Evolutionary conservation across 1,140 invertebrate genomes (phyloP), one percentile per base, ranked within the genome.

Genomic region (Patella vulgata): DNA sequence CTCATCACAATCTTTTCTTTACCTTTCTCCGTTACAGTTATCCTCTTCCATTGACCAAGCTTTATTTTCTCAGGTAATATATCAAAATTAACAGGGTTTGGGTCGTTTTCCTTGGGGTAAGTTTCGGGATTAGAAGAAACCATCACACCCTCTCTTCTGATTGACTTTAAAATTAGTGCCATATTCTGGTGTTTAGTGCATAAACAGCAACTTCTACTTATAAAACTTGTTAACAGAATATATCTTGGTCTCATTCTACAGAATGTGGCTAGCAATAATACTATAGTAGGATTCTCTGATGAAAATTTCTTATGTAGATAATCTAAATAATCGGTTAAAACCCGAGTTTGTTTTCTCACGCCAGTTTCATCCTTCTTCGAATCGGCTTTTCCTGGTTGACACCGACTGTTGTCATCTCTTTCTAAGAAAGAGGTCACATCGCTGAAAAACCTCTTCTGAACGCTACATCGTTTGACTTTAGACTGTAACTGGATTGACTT

Each of bases 161-260:
- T 42, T 19, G 61, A 47, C 27, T 63, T 63, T 5, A 57, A 21
- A 6, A 23, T 57, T 3, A 63, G 47, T 11, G 54, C 44, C 44
- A 63, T 55, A 40, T 63, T 63, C 46, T 63, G 61, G 36, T 63
- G 61, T 19, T 43, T 57, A 8, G 61, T 63, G 27, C 61, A 63
- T 28, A 63, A 31, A 44, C 54, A 63, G 17, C 53, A 57, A 28
- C 48, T 44, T 31, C 61, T 50, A 17, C 46, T 51, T 42, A 51
- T 55, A n/a, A 63, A 31, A 30, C 28, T 27, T 21, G 61, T 52
- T 12, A 44, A 33, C 17, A 40, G 31, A 17, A 57, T 63, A 17
- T 52, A 28, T 23, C 21, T 21, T 2, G 53, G 53, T 19, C 53
- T 17, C 17, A 58, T 58, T 33, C 54, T 50, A 5, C 36, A 52